Percentiles rank a stretch among this genome's conserved stretches.
Conservation (phyloP, 2,113 vertebrate genomes). For the Bucco capensis region DNA sequence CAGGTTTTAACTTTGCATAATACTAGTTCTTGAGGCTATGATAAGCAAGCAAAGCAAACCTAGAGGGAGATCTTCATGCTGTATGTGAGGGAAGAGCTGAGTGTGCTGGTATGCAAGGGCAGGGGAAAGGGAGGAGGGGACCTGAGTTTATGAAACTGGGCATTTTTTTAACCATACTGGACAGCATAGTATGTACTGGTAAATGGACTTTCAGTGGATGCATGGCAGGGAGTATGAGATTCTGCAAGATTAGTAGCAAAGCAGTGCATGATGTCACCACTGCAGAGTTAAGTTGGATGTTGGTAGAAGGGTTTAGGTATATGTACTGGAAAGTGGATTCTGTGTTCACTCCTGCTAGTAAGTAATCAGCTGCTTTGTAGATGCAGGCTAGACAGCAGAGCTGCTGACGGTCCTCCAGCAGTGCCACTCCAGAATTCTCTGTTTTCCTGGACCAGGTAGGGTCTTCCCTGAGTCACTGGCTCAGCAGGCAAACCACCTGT, state of each 20-base stretch:
- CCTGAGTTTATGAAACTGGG: neutral
- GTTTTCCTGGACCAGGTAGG: neutral
- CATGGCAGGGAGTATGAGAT: neutral
- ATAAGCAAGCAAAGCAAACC: conserved; percentile 52
- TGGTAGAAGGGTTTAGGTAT: neutral
- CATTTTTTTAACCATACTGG: neutral
- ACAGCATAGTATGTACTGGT: neutral
- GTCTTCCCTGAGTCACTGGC: neutral
- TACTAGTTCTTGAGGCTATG: conserved; percentile 23
- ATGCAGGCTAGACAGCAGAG: neutral
- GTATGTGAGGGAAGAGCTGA: conserved; percentile 29
- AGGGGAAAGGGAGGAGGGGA: neutral
- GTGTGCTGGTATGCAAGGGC: neutral
- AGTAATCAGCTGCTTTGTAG: neutral
- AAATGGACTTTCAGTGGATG: neutral
- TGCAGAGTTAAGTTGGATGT: neutral
- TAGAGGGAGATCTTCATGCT: neutral
- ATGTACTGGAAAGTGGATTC: neutral
- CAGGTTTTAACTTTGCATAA: conserved; percentile 54
- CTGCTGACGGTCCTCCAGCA: neutral
- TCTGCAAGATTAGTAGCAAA: neutral
- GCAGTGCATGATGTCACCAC: neutral
- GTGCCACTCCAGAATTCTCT: neutral
- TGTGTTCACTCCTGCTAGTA: neutral
- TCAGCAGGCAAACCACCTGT: neutral